Conservation (phyloP, 2,888 invertebrate genomes). For the Xanthorhoe designata region DNA sequence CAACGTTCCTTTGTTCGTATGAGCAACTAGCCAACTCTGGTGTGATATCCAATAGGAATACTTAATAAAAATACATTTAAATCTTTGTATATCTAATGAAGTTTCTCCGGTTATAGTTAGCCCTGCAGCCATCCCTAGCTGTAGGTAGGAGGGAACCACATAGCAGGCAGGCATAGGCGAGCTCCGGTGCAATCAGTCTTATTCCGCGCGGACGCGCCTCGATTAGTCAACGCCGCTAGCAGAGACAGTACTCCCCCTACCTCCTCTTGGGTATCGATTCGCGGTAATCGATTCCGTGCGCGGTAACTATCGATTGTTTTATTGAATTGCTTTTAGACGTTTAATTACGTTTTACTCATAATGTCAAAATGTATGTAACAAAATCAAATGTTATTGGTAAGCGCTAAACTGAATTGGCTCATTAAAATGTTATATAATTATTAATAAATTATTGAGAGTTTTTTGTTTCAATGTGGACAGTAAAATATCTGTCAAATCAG, state of each 20-base stretch:
- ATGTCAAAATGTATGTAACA: too few relatives aligned
- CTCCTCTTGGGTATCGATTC: conserved; percentile 78
- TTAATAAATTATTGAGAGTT: too few relatives aligned
- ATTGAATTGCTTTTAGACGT: conserved; percentile 45
- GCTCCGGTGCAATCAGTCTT: conserved; percentile 82
- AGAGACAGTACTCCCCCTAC: conserved; percentile 78
- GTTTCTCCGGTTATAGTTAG: not conserved
- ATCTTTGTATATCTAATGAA: not conserved
- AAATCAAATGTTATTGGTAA: too few relatives aligned
- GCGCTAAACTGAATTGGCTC: too few relatives aligned
- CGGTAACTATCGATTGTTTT: conserved; percentile 71
- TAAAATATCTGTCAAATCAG: too few relatives aligned
- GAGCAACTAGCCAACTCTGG: too few relatives aligned
- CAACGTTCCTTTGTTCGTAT: too few relatives aligned
- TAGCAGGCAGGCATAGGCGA: conserved; percentile 80
- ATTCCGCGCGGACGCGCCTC: conserved; percentile 84
- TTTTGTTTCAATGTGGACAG: too few relatives aligned
- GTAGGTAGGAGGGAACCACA: conserved; percentile 78
- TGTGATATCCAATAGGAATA: too few relatives aligned
- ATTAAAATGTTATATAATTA: not conserved
- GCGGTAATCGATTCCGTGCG: conserved; percentile 77
- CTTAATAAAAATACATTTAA: not conserved
- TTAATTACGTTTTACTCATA: not conserved
- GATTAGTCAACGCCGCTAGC: conserved; percentile 84
- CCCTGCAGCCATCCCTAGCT: conserved; percentile 11